Evolutionary conservation across 2,888 invertebrate species (phyloP).

Genomic region (Protonemura montana): DNA sequence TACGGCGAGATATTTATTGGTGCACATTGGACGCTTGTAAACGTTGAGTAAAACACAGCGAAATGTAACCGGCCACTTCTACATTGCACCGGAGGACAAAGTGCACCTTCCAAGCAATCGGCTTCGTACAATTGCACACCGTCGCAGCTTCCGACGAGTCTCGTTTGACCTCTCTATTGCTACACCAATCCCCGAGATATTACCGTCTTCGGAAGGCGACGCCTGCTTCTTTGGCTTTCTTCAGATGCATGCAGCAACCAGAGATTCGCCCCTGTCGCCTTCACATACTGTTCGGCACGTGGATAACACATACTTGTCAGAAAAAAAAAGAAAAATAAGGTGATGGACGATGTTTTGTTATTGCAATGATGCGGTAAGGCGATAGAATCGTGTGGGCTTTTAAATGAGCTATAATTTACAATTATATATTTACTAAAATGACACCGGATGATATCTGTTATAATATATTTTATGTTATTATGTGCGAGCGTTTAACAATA

Average conservation of each 20-base stretch:
- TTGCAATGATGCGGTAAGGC: neutral
- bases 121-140: neutral
- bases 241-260: neutral
- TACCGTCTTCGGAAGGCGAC: neutral
- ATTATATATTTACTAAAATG: constrained; percentile 17
- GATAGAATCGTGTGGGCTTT: neutral
- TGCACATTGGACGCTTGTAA: constrained; percentile 19
- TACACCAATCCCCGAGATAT: neutral
- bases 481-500: neutral
- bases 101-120: neutral
- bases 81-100: neutral
- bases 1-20: constrained; percentile 19
- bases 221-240: neutral
- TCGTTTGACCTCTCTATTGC: neutral
- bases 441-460: constrained; percentile 21
- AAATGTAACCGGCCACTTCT: neutral
- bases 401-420: constrained; percentile 28
- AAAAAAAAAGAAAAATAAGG: neutral
- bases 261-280: neutral
- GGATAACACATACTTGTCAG: neutral
- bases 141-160: neutral
- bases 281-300: neutral
- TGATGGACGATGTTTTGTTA: constrained; percentile 22
- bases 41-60: constrained; percentile 23
- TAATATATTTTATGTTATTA: neutral